These are phyloP conservation scores for Rhegmatorhina hoffmannsi DNA, from an alignment of 2,113 vertebrate species.

Conservation along the genomic window DNA sequence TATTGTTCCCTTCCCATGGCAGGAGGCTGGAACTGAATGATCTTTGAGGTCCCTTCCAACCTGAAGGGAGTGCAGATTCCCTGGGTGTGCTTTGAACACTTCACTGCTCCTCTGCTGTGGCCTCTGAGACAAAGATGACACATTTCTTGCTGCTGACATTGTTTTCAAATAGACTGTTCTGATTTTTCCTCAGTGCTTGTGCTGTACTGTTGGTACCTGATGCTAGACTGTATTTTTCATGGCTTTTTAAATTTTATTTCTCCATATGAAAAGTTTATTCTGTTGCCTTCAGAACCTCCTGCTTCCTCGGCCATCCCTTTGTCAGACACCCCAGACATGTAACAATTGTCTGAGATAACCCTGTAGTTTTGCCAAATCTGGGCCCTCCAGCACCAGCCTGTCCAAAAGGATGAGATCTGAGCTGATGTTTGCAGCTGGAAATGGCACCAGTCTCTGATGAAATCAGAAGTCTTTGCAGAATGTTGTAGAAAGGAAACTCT, in stretches of 20 bases:
- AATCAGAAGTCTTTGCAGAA: neutral
- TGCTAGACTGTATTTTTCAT: neutral
- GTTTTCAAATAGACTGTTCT: neutral
- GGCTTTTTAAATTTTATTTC: neutral
- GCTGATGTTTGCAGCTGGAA: neutral
- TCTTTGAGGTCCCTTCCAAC: neutral
- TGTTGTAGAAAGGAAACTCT: neutral
- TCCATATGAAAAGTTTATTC: neutral
- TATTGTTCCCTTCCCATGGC: neutral
- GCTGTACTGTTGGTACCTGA: neutral
- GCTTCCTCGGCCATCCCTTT: neutral
- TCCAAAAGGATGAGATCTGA: neutral
- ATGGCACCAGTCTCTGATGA: neutral
- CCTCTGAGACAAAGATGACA: neutral
- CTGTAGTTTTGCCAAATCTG: neutral
- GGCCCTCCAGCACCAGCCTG: neutral
- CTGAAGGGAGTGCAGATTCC: neutral
- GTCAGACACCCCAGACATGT: neutral
- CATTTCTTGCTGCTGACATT: neutral
- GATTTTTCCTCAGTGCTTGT: neutral
- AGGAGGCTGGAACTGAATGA: neutral
- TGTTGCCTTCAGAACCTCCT: neutral
- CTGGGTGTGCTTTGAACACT: neutral
- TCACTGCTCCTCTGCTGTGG: neutral
- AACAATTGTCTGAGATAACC: neutral